Evolutionary conservation across 2,113 vertebrate species (phyloP).

Genomic region (Periophthalmus modestus): DNA sequence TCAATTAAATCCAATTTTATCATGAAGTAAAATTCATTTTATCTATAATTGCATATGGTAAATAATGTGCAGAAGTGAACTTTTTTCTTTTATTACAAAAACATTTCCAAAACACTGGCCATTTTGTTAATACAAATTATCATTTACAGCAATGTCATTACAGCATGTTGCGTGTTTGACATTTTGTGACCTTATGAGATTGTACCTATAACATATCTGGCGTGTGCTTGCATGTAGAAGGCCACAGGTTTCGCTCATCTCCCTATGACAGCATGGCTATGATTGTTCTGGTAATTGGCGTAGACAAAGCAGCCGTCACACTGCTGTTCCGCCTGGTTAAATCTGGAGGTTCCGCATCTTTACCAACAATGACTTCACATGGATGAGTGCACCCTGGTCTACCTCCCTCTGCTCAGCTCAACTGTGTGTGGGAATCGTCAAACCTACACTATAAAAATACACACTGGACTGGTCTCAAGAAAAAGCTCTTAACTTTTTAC

Average conservation of each 20-base stretch:
- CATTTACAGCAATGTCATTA: background rate
- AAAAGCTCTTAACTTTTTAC: conserved; percentile 10
- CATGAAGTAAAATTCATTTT: background rate
- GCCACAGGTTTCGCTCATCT: conserved; percentile 53
- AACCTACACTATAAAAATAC: conserved; percentile 23
- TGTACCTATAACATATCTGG: background rate
- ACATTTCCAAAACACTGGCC: background rate
- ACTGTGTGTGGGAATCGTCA: conserved; percentile 32
- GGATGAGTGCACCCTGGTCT: conserved; percentile 65
- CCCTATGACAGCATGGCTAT: conserved; percentile 43
- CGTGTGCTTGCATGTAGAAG: conserved; percentile 21
- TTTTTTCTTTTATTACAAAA: background rate
- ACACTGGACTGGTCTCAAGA: background rate
- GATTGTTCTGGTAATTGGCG: conserved; percentile 71
- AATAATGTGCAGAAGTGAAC: background rate
- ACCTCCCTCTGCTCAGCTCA: conserved; percentile 45
- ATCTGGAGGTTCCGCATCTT: conserved; percentile 72
- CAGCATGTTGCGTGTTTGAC: background rate
- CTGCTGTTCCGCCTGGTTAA: conserved; percentile 69
- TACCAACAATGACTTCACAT: conserved; percentile 70
- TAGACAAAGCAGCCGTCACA: conserved; percentile 74
- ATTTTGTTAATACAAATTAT: background rate
- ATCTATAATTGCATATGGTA: background rate
- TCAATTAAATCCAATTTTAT: background rate
- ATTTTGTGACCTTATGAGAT: background rate